Evolutionary conservation across 2,888 invertebrate species (phyloP), one percentile per base, ranked within the genome.

Genomic region (Boloria selene): DNA sequence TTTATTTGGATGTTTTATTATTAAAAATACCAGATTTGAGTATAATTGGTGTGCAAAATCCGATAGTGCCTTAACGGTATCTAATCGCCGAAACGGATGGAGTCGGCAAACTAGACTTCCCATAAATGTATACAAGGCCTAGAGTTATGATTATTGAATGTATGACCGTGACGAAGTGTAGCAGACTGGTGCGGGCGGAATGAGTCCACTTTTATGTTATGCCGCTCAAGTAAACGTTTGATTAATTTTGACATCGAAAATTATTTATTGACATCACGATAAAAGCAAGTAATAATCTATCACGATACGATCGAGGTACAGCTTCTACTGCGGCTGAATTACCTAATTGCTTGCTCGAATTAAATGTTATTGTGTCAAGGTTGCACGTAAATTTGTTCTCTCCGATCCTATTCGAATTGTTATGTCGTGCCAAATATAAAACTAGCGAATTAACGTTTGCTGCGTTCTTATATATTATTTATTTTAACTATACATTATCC

Each of bases 361-460:
- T 82, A 87, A 90, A 90, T 89, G 86, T 87, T 90, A 88, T 87
- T 82, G 80, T 89, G 91, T 84, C 91, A 91, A 90, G 91, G 90
- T 74, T 83, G 74, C 70, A 58, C 54, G 53, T 69, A 67, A 72
- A 65, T 70, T 70, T 56, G 62, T 68, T 80, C 75, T 75, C 76
- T 73, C 77, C 67, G 76, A 68, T 78, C 77, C 77, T 74, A 77
- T 79, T 81, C 76, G 75, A 80, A 78, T 79, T 75, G 79, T 71
- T 70, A 62, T 63, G 70, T 73, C 78, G 84, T 79, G 84, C 84
- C 75, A 83, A 81, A 82, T 84, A 79, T 73, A 74, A 70, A 75
- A 72, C 67, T 70, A 79, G 78, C 74, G 70, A 74, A 71, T 76
- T 73, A 70, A 72, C 73, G 75, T 73, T 70, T 73, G 73, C 70